Percentiles rank a stretch among this genome's conserved stretches.
phyloP scores from a whole-genome alignment of 2,888 invertebrate species.

The Heliconius aoede region DNA sequence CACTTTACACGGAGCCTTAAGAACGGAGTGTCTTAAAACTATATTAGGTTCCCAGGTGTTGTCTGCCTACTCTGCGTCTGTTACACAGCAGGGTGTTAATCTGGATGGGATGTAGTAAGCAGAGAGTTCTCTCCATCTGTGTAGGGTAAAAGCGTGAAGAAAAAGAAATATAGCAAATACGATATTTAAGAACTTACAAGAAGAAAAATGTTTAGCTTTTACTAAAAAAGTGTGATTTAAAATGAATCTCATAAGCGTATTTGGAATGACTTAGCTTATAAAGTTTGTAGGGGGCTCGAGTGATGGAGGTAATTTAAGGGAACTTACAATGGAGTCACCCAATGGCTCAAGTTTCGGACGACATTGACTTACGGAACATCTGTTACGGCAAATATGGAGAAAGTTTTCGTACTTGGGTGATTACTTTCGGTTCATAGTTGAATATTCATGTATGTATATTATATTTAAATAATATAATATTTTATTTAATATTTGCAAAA shows the following conservation, averaged over 20 bases:
- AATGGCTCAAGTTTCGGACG: constrained; percentile 30
- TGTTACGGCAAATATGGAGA: constrained; percentile 39
- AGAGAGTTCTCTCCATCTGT: too few species aligned
- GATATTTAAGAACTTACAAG: too few species aligned
- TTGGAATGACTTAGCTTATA: constrained; percentile 27
- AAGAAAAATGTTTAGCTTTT: too few species aligned
- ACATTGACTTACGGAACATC: constrained; percentile 34
- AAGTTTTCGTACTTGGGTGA: constrained; percentile 30
- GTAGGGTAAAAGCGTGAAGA: too few species aligned
- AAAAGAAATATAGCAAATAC: too few species aligned
- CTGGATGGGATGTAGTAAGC: too few species aligned
- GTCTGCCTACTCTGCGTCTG: too few species aligned
- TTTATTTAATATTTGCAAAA: too few species aligned
- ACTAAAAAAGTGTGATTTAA: neutral
- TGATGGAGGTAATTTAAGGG: constrained; percentile 26
- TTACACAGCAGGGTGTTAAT: too few species aligned
- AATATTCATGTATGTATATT: neutral
- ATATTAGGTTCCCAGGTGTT: too few species aligned
- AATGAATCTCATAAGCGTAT: neutral
- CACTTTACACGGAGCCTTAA: too few species aligned
- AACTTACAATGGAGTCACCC: constrained; percentile 30
- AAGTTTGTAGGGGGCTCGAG: constrained; percentile 29
- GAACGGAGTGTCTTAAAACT: too few species aligned
- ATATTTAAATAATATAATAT: neutral
- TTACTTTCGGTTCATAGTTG: constrained; percentile 22